A percentile compares a stretch with the other conserved stretches of the same genome.
Conservation (phyloP, 1,140 invertebrate genomes). For the Orius insidiosus region DNA sequence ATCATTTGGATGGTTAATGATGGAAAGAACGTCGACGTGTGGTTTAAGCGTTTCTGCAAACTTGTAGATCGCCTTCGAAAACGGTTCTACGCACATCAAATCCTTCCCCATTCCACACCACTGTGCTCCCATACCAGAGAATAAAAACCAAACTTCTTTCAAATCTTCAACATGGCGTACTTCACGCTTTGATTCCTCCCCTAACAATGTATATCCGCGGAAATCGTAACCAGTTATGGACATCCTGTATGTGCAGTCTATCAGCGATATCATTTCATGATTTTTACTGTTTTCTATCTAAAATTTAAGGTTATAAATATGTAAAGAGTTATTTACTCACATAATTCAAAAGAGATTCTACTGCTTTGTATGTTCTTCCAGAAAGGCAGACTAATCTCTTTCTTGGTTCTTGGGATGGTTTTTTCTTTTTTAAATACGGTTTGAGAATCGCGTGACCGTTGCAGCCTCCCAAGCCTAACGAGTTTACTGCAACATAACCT, state of each 20-base stretch:
- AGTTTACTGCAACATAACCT: constrained; percentile 74
- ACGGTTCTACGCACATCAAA: constrained; percentile 62
- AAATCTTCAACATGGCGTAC: constrained; percentile 30
- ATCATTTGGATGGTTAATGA: constrained; percentile 61
- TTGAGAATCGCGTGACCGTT: constrained; percentile 82
- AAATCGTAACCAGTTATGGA: constrained; percentile 28
- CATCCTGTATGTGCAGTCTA: constrained; percentile 8
- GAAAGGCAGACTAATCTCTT: constrained; percentile 61
- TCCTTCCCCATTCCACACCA: constrained; percentile 86
- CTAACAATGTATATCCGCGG: constrained; percentile 45
- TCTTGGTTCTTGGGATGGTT: constrained; percentile 29
- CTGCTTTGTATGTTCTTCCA: constrained; percentile 68
- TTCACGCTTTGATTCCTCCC: constrained; percentile 30
- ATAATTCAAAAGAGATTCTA: constrained; percentile 22
- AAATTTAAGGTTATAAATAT: too few relatives aligned
- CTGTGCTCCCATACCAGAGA: constrained; percentile 93
- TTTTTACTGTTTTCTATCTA: constrained; percentile 4
- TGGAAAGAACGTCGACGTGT: constrained; percentile 61
- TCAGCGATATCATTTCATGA: constrained; percentile 25
- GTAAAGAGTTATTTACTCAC: too few relatives aligned
- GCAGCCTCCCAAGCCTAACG: constrained; percentile 93
- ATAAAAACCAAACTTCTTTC: constrained; percentile 82
- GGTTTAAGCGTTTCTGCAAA: constrained; percentile 58
- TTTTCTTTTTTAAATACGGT: constrained; percentile 53
- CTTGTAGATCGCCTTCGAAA: constrained; percentile 56